These are phyloP conservation scores for Penaeus indicus DNA, from an alignment of 1,140 invertebrate species.

Conservation along the genomic window DNA sequence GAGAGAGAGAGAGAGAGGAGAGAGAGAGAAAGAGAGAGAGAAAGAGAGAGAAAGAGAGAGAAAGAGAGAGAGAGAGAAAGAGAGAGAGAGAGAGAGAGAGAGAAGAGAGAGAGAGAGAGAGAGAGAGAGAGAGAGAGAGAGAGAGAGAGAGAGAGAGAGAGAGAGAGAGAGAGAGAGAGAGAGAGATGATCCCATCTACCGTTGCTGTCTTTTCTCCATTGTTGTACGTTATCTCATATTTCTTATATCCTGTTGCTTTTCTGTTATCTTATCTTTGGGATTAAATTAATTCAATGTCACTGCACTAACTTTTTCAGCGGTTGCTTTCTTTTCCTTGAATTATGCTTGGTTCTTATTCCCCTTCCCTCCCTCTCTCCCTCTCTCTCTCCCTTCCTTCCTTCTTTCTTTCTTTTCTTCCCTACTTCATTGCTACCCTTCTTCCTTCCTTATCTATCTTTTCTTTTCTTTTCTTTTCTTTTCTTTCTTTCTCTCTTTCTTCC, in stretches of 20 bases:
- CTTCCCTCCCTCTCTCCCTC: not conserved
- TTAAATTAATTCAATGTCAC: too few species aligned
- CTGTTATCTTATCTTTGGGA: too few species aligned
- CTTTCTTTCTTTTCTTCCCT: not conserved
- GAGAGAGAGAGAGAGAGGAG: too few species aligned
- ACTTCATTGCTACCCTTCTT: not conserved
- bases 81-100: not conserved
- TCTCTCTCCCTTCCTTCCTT: not conserved
- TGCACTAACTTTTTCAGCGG: too few species aligned
- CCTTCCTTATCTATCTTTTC: not conserved
- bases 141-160: slow-evolving; percentile 20
- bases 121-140: slow-evolving; percentile 19
- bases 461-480: not conserved
- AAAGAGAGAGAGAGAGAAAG: too few species aligned
- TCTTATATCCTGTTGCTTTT: too few species aligned
- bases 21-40: too few species aligned
- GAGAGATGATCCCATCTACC: not conserved
- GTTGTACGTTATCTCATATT: too few species aligned
- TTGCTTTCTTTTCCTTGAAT: too few species aligned
- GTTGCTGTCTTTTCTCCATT: too few species aligned
- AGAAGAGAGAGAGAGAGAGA: not conserved
- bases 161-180: slow-evolving; percentile 20
- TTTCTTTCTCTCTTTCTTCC: not conserved
- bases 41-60: too few species aligned
- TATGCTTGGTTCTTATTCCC: not conserved